Percentiles rank a stretch among this genome's conserved stretches.
Evolutionary conservation across 2,113 vertebrate genomes (phyloP).

Genomic region (Montifringilla adamsi): DNA sequence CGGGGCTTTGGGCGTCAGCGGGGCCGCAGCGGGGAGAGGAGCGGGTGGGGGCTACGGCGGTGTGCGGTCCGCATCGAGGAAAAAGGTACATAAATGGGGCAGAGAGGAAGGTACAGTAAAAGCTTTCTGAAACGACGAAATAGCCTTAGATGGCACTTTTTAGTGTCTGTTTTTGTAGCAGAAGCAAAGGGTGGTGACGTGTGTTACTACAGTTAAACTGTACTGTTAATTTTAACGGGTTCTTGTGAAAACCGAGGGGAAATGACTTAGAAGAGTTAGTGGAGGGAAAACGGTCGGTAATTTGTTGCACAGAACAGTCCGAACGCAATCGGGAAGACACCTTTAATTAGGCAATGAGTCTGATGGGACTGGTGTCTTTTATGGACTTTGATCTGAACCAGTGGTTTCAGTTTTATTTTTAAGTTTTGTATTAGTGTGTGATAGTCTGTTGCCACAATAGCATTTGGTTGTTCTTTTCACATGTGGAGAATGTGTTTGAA

Average conservation of each 20-base stretch:
- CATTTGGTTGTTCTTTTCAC: background rate
- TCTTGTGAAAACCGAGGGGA: background rate
- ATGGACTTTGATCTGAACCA: background rate
- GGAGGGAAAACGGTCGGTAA: background rate
- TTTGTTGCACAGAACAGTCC: rapidly evolving
- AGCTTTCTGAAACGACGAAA: background rate
- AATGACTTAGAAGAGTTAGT: rapidly evolving
- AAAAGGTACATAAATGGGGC: rapidly evolving
- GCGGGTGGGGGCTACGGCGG: background rate
- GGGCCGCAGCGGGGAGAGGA: too few species aligned
- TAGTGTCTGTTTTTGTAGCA: background rate
- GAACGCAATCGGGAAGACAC: rapidly evolving
- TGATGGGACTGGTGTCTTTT: background rate
- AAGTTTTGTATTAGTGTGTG: background rate
- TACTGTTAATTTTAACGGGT: background rate
- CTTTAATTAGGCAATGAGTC: background rate
- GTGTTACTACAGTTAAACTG: background rate
- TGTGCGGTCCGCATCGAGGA: rapidly evolving
- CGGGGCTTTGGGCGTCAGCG: background rate
- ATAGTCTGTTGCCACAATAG: background rate
- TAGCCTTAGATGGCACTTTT: background rate
- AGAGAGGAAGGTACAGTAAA: rapidly evolving
- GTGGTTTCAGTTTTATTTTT: background rate
- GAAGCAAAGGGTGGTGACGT: background rate
- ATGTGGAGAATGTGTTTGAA: background rate